Evolutionary conservation across 2,888 invertebrate species (phyloP), one percentile per base, ranked within the genome.

Genomic region (Andrena dorsata): DNA sequence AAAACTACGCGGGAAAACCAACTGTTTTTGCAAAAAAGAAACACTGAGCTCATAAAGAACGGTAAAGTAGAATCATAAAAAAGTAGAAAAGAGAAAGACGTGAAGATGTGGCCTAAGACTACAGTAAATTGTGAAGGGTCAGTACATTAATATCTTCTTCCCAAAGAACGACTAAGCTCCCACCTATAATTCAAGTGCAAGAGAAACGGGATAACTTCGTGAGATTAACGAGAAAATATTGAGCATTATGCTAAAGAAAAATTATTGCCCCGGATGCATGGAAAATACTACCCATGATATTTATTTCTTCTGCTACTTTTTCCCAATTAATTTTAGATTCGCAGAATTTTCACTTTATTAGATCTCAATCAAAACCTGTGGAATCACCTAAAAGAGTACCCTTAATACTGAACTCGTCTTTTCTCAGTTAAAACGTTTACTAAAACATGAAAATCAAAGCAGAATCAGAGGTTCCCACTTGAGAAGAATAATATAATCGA

Each of bases 141-240:
- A 10, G 56, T 56, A 56, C 56, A 23, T 10, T 56, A 56, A 56
- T 56, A 10, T 51, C 49, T 20, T 49, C 4, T n/a, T 26, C 20
- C 5, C 20, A n/a, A 41, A n/a, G 28, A 56, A 13, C 49, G 8
- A 10, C 49, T 6, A 20, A 49, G 51, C n/a, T 26, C 7, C n/a
- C 8, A n/a, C 26, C 16, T 41, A 28, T 65, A 65, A 65, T 47
- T 65, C 16, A 2, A 28, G 2, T 5, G 0, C 20, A 23, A 13
- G 13, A 49, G 6, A 30, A 66, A 30, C 65, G 28, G 2, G 65
- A 66, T 28, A 66, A 51, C 30, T 66, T 51, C 20, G 5, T 30
- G 13, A 28, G 30, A 51, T 30, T 51, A 66, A 66, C n/a, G 51
- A 66, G 65, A n/a, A 66, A 66, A 49, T 51, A 66, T 51, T 30